Conservation (phyloP, 2,113 vertebrate genomes). For the Lepidiolamprologus cunningtoni region DNA sequence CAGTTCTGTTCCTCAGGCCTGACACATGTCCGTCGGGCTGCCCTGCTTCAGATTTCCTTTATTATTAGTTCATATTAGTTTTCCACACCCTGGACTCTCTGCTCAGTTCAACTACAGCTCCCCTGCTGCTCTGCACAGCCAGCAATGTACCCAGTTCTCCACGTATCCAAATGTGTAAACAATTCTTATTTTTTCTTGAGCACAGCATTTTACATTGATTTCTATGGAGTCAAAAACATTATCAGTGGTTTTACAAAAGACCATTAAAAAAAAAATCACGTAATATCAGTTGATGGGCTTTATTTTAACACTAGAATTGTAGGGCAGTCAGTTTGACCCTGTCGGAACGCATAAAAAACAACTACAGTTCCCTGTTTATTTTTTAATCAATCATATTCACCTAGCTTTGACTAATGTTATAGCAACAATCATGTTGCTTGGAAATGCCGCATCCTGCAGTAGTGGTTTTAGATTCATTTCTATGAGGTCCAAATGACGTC, state of each 20-base stretch:
- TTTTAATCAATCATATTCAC: not conserved
- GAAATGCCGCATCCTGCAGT: not conserved
- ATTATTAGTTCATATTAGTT: not conserved
- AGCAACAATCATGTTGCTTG: not conserved
- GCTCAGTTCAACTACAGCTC: not conserved
- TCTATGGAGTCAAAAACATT: not conserved
- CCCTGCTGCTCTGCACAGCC: not conserved
- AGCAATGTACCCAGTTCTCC: not conserved
- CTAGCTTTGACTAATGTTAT: not conserved
- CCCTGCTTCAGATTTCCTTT: not conserved
- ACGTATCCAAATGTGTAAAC: not conserved
- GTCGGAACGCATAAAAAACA: not conserved
- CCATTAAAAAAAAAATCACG: not conserved
- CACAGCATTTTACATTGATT: not conserved
- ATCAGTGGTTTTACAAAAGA: not conserved
- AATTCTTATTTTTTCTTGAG: not conserved
- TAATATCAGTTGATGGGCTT: not conserved
- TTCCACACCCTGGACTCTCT: not conserved
- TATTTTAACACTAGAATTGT: not conserved
- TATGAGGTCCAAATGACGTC: not conserved
- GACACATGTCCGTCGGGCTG: not conserved
- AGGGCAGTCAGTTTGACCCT: not conserved
- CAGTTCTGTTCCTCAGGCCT: not conserved
- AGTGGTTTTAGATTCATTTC: not conserved
- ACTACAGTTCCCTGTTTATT: not conserved